Base-by-base conservation (phyloP, 2,888 invertebrate species). In the Nemoura dubitans region DNA sequence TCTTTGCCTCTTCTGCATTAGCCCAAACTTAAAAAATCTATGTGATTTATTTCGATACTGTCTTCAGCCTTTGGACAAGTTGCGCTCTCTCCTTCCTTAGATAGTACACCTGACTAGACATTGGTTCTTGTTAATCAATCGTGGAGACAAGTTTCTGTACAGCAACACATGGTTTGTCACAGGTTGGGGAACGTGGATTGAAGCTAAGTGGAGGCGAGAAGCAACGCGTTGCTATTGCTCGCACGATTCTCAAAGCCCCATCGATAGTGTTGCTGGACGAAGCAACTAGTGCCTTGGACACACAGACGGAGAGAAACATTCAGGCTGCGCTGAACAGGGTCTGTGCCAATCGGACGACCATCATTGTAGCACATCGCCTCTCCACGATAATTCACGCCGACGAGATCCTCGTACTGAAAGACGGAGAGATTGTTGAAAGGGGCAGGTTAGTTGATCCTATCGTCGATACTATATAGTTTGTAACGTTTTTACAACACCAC, bases 151-250 rank as follows among this genome's bases (percentile, higher is more conserved):
- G n/a, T n/a, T n/a, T n/a, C 36, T 36, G 3, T 3, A 36, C 36
- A 36, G 36, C 59, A 14, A 59, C 59, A 21, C 1, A 59, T 21
- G 59, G 1, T 1, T 59, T 59, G 59, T 10, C 86, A 88, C 88
- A 96, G 95, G 97, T 99, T 27, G 99, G 99, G 6, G 99, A 99
- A 92, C 93, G 99, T 90, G 99, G 99, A 5, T 92, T 99, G 87
- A 95, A 98, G 88, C 92, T 99, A 87, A 98, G 98, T 91, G 99
- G 99, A 0, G 99, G 99, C 0, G 99, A 99, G 91, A 99, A 99
- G 90, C 99, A 99, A 91, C 93, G 99, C 89, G 97, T 99, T 87
- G 99, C 99, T 0, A 99, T 99, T 88, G 99, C 99, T 0, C 93
- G 99, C 88, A 99, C 99, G 0, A 93, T 99, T 29, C 93, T 99